Base-by-base conservation (phyloP, 2,888 invertebrate species). In the Mythimna vitellina region DNA sequence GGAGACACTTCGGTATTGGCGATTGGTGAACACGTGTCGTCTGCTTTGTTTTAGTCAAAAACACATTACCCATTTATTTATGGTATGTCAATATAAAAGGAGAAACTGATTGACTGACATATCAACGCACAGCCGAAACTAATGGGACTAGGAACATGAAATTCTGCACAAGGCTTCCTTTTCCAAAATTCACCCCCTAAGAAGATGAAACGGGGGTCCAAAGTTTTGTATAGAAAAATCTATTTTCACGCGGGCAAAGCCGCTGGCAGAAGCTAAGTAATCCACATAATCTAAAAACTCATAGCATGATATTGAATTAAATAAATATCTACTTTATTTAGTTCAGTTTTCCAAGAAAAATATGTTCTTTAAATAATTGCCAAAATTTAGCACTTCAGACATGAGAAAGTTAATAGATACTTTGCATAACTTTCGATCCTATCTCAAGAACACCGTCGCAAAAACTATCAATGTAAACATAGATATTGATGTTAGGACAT, bases 381-480 rank as follows among this genome's bases (percentile, higher is more conserved):
- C 14, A 12, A 49, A 57, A 73, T 20, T 22, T 61, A 70, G 17
- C 17, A 46, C 32, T 25, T 25, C 14, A 29, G 35, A 22, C 46
- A 46, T 56, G 35, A 60, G 63, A 73, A 73, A 76, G 46, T 62
- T 46, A 46, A 46, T 46, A 46, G 46, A 46, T 51, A 57, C 12
- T 68, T 61, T 67, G 49, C 49, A 53, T 22, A 57, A 53, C 51
- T 81, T 81, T 64, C 51, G 29, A 60, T 53, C 25, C 35, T 62
- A 63, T 29, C 54, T 67, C 57, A 5, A 10, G 32, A 32, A 58
- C n/a, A 81, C 10, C 25, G 32, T 46, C 22, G 38, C 58, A 77
- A 65, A 70, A 68, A 72, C 62, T 57, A 51, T 65, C 3, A 68
- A 77, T 51, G 57, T 72, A 81, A 77, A 81, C 82, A 67, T n/a